phyloP scores from a whole-genome alignment of 1,140 invertebrate genomes.

The Cryptotermes secundus region DNA sequence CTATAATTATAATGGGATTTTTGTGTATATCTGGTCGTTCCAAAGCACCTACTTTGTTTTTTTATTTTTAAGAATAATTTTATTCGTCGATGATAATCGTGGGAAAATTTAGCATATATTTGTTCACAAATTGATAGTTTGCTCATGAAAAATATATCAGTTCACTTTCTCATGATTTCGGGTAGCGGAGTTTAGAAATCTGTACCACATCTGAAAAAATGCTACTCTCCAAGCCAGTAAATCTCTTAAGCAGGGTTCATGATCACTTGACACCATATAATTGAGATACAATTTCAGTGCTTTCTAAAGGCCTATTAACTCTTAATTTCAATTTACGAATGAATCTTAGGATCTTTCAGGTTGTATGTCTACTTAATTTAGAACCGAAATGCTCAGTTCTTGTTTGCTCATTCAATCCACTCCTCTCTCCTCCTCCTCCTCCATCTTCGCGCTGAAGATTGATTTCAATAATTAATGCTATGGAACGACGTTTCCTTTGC shows the following conservation, averaged over 20 bases:
- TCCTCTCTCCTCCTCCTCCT: background rate
- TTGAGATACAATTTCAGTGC: background rate
- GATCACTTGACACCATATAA: background rate
- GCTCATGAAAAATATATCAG: too few species aligned
- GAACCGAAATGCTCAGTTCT: background rate
- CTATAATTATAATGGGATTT: too few species aligned
- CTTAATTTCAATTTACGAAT: background rate
- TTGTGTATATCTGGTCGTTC: too few species aligned
- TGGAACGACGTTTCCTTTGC: background rate
- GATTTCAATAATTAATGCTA: conserved; percentile 4
- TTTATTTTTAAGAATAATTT: too few species aligned
- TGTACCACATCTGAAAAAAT: too few species aligned
- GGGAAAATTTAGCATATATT: too few species aligned
- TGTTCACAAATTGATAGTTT: too few species aligned
- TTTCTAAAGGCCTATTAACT: background rate
- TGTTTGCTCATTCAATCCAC: background rate
- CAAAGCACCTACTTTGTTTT: too few species aligned
- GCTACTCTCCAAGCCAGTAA: background rate
- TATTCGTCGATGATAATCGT: too few species aligned
- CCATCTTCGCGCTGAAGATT: background rate
- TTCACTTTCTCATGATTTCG: too few species aligned
- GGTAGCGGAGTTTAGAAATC: too few species aligned
- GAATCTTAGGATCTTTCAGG: background rate
- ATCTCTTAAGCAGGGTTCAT: background rate
- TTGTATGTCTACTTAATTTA: background rate